Conservation (phyloP, 2,797 vertebrate genomes). For the Tenualosa ilisha region DNA sequence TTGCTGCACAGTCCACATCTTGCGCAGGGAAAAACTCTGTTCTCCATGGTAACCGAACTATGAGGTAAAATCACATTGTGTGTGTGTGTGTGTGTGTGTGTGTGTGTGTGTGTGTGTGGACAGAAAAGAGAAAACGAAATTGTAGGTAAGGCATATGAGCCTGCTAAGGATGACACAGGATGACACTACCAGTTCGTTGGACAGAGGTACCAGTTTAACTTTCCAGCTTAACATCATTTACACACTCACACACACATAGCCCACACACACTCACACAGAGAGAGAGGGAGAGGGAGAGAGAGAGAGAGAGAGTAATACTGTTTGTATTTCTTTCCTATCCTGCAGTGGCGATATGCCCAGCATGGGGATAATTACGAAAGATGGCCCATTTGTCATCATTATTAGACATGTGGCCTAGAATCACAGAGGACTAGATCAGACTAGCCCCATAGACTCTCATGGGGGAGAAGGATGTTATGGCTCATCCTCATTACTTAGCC, state of each 20-base stretch:
- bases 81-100: conserved; percentile 1
- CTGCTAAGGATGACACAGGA: too few species aligned
- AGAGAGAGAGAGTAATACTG: background rate
- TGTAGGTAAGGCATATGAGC: too few species aligned
- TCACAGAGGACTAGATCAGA: background rate
- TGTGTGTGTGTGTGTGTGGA: background rate
- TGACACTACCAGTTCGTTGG: too few species aligned
- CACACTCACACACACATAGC: too few species aligned
- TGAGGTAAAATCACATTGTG: background rate
- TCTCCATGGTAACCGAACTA: conserved; percentile 13
- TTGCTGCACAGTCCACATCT: background rate
- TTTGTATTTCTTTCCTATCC: background rate
- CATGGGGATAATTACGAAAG: background rate
- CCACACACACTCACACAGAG: background rate
- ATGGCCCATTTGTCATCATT: background rate
- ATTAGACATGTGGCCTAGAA: background rate
- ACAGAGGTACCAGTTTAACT: too few species aligned
- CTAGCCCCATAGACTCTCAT: background rate
- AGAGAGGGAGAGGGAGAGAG: background rate
- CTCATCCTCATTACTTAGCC: conserved; percentile 8
- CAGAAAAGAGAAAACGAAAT: background rate
- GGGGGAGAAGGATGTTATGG: conserved; percentile 7
- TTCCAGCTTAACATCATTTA: too few species aligned
- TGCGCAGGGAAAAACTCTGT: background rate
- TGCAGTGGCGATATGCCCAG: background rate